Evolutionary conservation across 2,888 invertebrate species (phyloP), one percentile per base, ranked within the genome.

Genomic region (Amaurobius ferox): DNA sequence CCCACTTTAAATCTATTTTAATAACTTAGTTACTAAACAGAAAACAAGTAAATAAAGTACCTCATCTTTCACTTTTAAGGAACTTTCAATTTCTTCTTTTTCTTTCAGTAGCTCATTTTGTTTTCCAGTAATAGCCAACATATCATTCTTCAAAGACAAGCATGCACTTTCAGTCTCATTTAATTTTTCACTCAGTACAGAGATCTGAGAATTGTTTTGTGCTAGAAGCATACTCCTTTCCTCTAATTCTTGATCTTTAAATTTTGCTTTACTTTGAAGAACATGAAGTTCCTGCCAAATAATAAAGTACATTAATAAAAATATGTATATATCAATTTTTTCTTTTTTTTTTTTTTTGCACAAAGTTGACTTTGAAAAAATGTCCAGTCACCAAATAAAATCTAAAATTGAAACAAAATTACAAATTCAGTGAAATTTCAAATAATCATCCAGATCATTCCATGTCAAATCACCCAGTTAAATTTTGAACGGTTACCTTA

Each of bases 191-290:
- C 16, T 61, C 7, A 78, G 19, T 6, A 35, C 16, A 6, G 26
- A 40, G 13, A 85, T 55, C 19, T 72, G 35, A 67, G 78, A 67
- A 28, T 85, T 72, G 55, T 55, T 48, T 40, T 78, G 67, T 26
- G 30, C 30, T 9, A 78, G 26, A 0, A 32, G 5, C n/a, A 29
- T 23, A 19, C 55, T 61, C 11, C 72, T 73, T 23, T 26, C 23
- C 30, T 67, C 44, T 11, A 73, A 28, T 6, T 78, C 73, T 48
- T 72, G 30, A 39, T 19, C 29, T 29, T 64, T 28, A 13, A 64
- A 16, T 29, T 9, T 64, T 9, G 28, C 13, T 64, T 64, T 30
- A 64, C 23, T 48, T 48, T 48, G n/a, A 6, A 48, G n/a, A n/a
- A n/a, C n/a, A n/a, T n/a, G n/a, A n/a, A n/a, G n/a, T n/a, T n/a